Evolutionary conservation across 2,113 vertebrate genomes (phyloP).

Genomic region (Salvelinus fontinalis): DNA sequence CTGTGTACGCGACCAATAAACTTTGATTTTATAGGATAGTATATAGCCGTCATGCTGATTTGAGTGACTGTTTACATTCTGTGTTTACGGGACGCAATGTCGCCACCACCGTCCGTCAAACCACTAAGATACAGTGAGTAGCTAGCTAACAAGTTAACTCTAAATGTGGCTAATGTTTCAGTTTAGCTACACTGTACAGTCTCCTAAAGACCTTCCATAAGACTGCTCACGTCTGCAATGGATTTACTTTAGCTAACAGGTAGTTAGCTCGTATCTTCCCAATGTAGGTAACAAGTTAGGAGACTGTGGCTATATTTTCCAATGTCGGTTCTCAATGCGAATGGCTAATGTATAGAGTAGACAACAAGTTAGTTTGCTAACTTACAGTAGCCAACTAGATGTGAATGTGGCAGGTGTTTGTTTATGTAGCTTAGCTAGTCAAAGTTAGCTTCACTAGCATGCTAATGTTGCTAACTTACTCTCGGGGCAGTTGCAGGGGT

Average conservation of each 20-base stretch:
- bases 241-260: background rate
- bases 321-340: background rate
- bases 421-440: background rate
- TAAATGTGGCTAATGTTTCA: too few species aligned
- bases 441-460: background rate
- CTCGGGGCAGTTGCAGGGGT: conserved; percentile 84
- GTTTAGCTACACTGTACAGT: background rate
- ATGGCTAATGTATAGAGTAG: background rate
- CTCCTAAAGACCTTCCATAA: background rate
- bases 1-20: background rate
- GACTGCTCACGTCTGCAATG: background rate
- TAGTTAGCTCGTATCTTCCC: too few species aligned
- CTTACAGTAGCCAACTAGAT: too few species aligned
- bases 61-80: conserved; percentile 61
- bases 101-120: conserved; percentile 24
- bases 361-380: too few species aligned
- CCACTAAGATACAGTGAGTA: background rate
- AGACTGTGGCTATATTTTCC: too few species aligned
- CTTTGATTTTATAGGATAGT: background rate
- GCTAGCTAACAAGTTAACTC: too few species aligned
- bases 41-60: conserved; percentile 16
- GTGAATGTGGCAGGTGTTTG: background rate
- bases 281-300: too few species aligned
- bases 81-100: conserved; percentile 38
- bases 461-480: conserved; percentile 68